Evolutionary conservation across 2,113 vertebrate species (phyloP), one percentile per base, ranked within the genome.

Genomic region (Lanius collurio): DNA sequence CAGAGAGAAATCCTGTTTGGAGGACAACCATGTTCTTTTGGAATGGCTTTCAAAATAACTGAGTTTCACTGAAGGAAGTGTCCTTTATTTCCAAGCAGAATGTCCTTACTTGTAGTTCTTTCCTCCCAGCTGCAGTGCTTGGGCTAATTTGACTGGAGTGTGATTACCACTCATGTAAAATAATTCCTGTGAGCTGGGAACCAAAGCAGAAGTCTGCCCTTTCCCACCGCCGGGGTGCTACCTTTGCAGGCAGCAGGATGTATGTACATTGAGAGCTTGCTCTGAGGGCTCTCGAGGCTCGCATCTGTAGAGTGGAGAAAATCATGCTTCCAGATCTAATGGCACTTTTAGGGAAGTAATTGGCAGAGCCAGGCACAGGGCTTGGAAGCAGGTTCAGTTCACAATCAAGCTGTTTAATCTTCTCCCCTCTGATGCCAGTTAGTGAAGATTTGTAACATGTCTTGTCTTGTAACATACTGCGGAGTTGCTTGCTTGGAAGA

Each of bases 231-330:
- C 2, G 6, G 18, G 10, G 37, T 35, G 6, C 13, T 46, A 13
- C 41, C 21, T 80, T 37, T 56, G 27, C 1, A 2, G 67, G 47
- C 15, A 77, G 28, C 14, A 67, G 47, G 20, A 24, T 47, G 13
- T 47, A 46, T 0, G 0, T 28, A 46, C 21, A 10, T 2, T 64
- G 77, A 46, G 73, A 56, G 52, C 5, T 74, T 4, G 2, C 37
- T 53, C 21, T 62, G 35, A 62, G 42, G n/a, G 14, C 42, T 89
- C 59, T 16, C 1, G 1, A 37, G 33, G 28, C 7, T 76, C 20
- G 42, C 37, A 27, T 64, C 44, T 49, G 20, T 31, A 16, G 47
- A 59, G 24, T 33, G 41, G 39, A 89, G 41, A 62, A 83, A 52
- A 59, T 53, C 7, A 3, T 7, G 14, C 81, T 95, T 89, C 69